phyloP scores from a whole-genome alignment of 2,888 invertebrate species.

The Tricholauxania praeusta region DNA sequence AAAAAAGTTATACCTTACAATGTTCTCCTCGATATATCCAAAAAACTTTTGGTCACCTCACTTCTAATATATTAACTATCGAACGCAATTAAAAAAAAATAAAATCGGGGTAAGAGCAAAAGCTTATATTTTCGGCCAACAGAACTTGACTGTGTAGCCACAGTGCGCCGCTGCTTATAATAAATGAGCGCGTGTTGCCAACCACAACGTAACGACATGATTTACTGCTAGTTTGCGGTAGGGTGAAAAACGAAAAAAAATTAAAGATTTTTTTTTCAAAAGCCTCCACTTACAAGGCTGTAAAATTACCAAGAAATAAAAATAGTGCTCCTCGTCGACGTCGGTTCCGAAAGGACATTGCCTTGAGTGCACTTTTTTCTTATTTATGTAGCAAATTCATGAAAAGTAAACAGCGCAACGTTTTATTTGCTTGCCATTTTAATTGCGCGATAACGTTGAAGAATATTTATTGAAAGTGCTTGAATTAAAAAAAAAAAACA shows the following conservation, averaged over 20 bases:
- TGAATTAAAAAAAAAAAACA: too few relatives aligned
- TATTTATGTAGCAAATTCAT: conserved; percentile 8
- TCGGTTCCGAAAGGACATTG: conserved; percentile 1
- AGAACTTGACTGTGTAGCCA: background rate
- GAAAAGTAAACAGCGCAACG: background rate
- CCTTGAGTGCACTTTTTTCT: background rate
- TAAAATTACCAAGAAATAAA: background rate
- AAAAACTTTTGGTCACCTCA: too few relatives aligned
- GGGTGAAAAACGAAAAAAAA: too few relatives aligned
- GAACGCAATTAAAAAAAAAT: background rate
- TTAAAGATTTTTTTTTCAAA: too few relatives aligned
- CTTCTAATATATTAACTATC: too few relatives aligned
- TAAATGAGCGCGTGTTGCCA: background rate
- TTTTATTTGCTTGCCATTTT: background rate
- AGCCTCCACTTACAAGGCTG: too few relatives aligned
- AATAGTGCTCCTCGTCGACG: background rate
- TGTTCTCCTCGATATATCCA: too few relatives aligned
- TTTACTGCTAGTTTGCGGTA: background rate
- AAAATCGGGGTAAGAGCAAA: background rate
- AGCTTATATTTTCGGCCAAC: background rate
- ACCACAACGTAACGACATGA: conserved; percentile 7
- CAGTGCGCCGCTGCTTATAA: background rate
- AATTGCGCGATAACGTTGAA: background rate
- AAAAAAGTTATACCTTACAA: too few relatives aligned
- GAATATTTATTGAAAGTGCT: background rate